These are phyloP conservation scores for Hepsetus odoe DNA, from an alignment of 2,113 vertebrate genomes.

Conservation along the genomic window DNA sequence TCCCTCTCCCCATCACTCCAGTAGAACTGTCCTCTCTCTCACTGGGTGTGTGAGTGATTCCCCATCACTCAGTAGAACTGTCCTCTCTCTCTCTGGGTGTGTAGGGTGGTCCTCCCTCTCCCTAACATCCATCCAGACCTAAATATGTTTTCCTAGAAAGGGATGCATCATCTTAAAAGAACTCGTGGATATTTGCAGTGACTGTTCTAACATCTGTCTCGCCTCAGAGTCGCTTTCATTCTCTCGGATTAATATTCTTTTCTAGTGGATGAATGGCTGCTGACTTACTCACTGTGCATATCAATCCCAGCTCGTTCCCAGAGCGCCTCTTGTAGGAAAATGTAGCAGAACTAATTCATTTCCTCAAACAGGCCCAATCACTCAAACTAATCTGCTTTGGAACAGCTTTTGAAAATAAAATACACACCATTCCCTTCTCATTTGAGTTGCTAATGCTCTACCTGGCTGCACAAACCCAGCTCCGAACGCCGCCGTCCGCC, in stretches of 20 bases:
- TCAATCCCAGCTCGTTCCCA: constrained; percentile 54
- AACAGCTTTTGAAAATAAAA: constrained; percentile 60
- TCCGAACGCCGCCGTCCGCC: too few species aligned
- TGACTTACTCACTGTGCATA: constrained; percentile 28
- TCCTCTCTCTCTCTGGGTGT: too few species aligned
- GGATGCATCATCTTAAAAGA: too few species aligned
- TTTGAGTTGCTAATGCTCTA: constrained; percentile 57
- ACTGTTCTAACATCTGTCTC: too few species aligned
- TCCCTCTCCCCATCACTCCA: too few species aligned
- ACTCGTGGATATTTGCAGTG: neutral
- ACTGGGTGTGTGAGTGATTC: too few species aligned
- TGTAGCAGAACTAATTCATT: constrained; percentile 69
- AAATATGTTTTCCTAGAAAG: too few species aligned
- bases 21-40: too few species aligned
- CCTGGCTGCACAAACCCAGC: neutral
- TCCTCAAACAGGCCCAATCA: constrained; percentile 70
- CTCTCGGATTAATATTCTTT: constrained; percentile 10
- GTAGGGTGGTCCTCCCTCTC: too few species aligned
- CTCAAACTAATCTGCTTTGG: constrained; percentile 60
- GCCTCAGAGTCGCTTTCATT: neutral
- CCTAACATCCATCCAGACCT: too few species aligned
- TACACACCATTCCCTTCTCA: constrained; percentile 52
- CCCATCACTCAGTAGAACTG: too few species aligned
- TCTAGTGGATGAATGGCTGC: neutral
- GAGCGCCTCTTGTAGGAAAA: constrained; percentile 62